Evolutionary conservation across 1,140 invertebrate species (phyloP).

Genomic region (Mamestra configurata): DNA sequence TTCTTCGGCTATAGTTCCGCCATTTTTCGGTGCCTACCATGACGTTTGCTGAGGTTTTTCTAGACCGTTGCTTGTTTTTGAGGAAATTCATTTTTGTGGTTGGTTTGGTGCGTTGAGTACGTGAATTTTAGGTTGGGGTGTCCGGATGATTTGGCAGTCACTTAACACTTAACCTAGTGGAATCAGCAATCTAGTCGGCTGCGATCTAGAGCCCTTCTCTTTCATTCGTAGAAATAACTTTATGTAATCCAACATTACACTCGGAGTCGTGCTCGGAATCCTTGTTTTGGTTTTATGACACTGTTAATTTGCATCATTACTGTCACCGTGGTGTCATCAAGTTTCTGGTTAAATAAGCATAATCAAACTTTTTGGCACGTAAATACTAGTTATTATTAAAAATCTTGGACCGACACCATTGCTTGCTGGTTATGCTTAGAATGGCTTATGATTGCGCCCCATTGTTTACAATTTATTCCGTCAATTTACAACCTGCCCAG

Average conservation of each 20-base stretch:
- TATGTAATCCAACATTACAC: not conserved
- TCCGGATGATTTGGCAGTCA: slow-evolving; percentile 56
- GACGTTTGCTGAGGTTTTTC: slow-evolving; percentile 71
- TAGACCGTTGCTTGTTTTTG: slow-evolving; percentile 67
- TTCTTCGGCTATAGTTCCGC: slow-evolving; percentile 63
- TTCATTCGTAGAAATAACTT: not conserved
- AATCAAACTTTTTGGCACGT: too few species aligned
- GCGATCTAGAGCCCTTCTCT: not conserved
- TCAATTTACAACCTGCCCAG: not conserved
- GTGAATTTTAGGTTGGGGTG: slow-evolving; percentile 66
- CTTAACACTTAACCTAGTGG: slow-evolving; percentile 60
- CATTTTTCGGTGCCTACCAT: slow-evolving; percentile 74
- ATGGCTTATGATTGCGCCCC: not conserved
- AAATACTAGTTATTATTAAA: too few species aligned
- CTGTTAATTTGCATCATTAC: too few species aligned
- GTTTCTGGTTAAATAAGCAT: too few species aligned
- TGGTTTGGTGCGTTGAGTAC: slow-evolving; percentile 55
- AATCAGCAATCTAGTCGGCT: slow-evolving; percentile 64
- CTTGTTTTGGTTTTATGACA: not conserved
- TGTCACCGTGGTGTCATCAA: too few species aligned
- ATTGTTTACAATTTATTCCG: slow-evolving; percentile 12
- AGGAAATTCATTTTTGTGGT: slow-evolving; percentile 73
- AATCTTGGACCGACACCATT: too few species aligned
- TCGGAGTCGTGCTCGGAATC: not conserved
- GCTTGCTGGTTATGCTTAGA: too few species aligned